Evolutionary conservation across 1,140 invertebrate genomes (phyloP), one percentile per base, ranked within the genome.

Genomic region (Drosophila mojavensis): DNA sequence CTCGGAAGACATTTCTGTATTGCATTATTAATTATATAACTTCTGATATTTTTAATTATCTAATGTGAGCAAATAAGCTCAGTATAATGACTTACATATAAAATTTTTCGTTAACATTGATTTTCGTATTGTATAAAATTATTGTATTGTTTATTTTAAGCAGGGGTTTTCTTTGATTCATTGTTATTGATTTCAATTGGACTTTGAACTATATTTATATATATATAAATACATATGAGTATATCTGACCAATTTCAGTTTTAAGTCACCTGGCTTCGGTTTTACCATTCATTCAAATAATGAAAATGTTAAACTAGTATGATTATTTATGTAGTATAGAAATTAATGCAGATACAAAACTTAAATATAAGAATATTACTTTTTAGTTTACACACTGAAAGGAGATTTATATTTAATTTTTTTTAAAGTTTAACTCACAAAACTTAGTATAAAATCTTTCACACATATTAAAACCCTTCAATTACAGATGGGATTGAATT

Each of bases 1-100:
- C 10, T 75, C 71, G 78, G 78, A 80, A 78, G 75, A 80, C 78
- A 75, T 80, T 80, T 78, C 71, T 70, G 75, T 76, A 80, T 80
- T 80, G 76, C 70, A 80, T 80, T 68, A 64, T 70, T 68, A 30
- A 72, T 60, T 77, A 69, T 65, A 59, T 78, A 63, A 64, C 73
- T 70, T 75, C 61, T 30, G 65, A 76, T 73, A 75, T 68, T 59
- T 64, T 51, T 68, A 55, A 67, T 65, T 74, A 69, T 67, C 70
- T 78, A 78, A 41, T 56, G 20, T 48, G 78, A 70, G 65, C 75
- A 75, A 79, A 78, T 74, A 73, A 72, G 62, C 68, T 66, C 67
- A 67, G 43, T 54, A 50, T 58, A 66, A 65, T 72, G 58, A 50
- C 53, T 77, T 77, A 77, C 43, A 59, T 72, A 69, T 67, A 69